Conservation (phyloP, 2,113 vertebrate species). For the Pelmatolapia mariae region DNA sequence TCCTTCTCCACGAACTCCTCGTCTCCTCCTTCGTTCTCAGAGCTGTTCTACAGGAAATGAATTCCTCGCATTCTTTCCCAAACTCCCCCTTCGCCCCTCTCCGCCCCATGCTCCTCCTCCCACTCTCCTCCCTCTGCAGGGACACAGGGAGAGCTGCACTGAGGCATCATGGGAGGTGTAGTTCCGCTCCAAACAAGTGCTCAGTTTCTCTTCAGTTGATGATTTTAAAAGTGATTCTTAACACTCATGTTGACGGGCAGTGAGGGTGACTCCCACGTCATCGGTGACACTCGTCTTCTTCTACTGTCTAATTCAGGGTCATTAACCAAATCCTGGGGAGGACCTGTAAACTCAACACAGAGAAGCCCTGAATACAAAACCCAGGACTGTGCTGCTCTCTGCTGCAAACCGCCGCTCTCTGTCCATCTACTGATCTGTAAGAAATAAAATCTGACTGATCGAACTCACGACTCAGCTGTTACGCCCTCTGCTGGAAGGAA, state of each 20-base stretch:
- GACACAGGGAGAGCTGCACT: neutral
- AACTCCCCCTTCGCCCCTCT: conserved; percentile 24
- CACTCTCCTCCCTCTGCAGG: neutral
- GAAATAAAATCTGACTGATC: neutral
- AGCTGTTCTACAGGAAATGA: conserved; percentile 60
- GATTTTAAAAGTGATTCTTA: neutral
- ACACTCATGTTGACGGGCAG: neutral
- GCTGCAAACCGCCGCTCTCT: neutral
- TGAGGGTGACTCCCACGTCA: neutral
- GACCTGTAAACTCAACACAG: neutral
- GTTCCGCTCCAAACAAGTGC: neutral
- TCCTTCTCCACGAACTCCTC: neutral
- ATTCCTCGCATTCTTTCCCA: conserved; percentile 66
- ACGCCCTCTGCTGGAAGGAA: neutral
- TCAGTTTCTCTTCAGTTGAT: neutral
- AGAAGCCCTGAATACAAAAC: neutral
- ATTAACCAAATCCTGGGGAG: neutral
- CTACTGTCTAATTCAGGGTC: neutral
- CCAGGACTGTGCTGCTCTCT: neutral
- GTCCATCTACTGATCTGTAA: neutral
- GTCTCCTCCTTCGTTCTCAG: neutral
- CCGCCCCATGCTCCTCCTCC: conserved; percentile 8
- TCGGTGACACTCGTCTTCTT: neutral
- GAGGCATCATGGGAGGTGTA: conserved; percentile 17
- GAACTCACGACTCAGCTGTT: neutral